Percentiles rank a stretch among this genome's conserved stretches.
phyloP scores from a whole-genome alignment of 2,888 invertebrate species.

The Cistogaster globosa region DNA sequence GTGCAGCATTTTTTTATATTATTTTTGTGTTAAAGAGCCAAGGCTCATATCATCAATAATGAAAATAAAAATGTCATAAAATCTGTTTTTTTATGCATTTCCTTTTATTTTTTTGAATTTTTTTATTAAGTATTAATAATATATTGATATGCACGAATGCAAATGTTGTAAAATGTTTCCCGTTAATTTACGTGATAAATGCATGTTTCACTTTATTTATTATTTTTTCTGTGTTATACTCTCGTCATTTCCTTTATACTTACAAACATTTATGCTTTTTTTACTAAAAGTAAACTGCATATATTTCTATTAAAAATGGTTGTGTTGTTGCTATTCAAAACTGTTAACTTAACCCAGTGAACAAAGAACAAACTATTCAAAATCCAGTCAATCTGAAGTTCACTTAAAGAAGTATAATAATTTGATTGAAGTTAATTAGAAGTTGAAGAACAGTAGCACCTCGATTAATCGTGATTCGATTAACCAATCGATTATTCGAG shows the following conservation, averaged over 20 bases:
- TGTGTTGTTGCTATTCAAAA: background rate
- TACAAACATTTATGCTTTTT: background rate
- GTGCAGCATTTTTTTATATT: background rate
- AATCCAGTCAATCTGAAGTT: too few relatives aligned
- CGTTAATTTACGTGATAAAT: constrained; percentile 71
- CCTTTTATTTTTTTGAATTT: constrained; percentile 17
- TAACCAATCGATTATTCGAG: too few relatives aligned
- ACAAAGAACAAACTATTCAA: background rate
- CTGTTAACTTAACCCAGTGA: background rate
- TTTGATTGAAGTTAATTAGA: too few relatives aligned
- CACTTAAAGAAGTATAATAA: too few relatives aligned
- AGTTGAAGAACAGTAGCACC: too few relatives aligned
- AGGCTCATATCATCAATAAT: constrained; percentile 69
- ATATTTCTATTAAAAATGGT: constrained; percentile 61
- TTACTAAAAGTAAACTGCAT: constrained; percentile 54
- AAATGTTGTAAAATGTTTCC: constrained; percentile 68
- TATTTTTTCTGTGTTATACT: constrained; percentile 2
- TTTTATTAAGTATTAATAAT: constrained; percentile 33
- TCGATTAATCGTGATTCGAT: too few relatives aligned
- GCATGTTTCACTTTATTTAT: constrained; percentile 56
- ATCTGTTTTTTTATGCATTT: constrained; percentile 71
- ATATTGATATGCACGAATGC: constrained; percentile 69
- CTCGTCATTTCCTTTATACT: constrained; percentile 40
- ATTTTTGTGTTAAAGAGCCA: constrained; percentile 55
- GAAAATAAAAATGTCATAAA: constrained; percentile 80